Evolutionary conservation across 2,113 vertebrate species (phyloP).

Genomic region (Plectropomus leopardus): DNA sequence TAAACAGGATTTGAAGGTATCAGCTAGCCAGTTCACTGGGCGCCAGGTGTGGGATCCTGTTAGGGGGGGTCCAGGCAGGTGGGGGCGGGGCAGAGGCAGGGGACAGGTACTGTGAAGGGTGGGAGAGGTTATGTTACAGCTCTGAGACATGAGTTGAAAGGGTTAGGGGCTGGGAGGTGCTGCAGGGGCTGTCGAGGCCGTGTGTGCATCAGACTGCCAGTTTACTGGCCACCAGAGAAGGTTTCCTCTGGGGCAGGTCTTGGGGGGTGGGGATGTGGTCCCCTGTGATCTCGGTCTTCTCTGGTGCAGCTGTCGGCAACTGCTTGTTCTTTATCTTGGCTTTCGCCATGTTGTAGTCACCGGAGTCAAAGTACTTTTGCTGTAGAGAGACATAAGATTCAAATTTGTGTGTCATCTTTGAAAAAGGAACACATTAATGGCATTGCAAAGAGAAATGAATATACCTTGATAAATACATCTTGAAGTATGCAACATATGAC

Average conservation of each 20-base stretch:
- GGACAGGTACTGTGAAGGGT: conserved; percentile 74
- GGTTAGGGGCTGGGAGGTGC: conserved; percentile 74
- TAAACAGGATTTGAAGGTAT: conserved; percentile 33
- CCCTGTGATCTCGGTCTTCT: conserved; percentile 97
- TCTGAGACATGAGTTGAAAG: conserved; percentile 79
- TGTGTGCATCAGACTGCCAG: conserved; percentile 92
- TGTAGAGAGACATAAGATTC: conserved; percentile 66
- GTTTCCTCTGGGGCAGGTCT: conserved; percentile 98
- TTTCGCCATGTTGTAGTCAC: conserved; percentile 99
- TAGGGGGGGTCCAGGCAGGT: conserved; percentile 84
- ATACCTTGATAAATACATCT: too few relatives aligned
- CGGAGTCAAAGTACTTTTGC: conserved; percentile 99
- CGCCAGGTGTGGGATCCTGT: conserved; percentile 88
- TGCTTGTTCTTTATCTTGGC: conserved; percentile 99
- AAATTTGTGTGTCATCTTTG: background rate
- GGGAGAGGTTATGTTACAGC: conserved; percentile 78
- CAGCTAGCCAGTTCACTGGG: conserved; percentile 82
- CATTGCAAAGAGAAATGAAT: background rate
- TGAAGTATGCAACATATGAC: background rate
- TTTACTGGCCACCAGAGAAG: conserved; percentile 98
- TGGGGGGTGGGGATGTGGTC: conserved; percentile 99
- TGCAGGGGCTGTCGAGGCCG: conserved; percentile 13
- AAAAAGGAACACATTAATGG: background rate
- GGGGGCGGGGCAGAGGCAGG: conserved; percentile 54
- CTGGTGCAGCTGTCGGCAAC: conserved; percentile 92